These are phyloP conservation scores for Sthenelais limicola DNA, from an alignment of 2,888 invertebrate species.

Conservation along the genomic window DNA sequence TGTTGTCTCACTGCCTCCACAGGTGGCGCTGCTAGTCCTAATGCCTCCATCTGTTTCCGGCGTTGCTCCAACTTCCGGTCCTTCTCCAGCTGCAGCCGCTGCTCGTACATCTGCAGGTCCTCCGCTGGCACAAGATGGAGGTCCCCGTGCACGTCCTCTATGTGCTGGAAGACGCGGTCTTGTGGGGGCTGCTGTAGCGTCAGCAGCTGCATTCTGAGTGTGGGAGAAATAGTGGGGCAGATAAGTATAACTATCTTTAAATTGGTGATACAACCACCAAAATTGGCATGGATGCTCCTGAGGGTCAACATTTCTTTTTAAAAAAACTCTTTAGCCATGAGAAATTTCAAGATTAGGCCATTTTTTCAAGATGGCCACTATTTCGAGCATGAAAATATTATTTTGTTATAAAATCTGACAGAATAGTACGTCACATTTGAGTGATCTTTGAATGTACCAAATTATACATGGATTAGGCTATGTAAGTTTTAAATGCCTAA, in stretches of 20 bases:
- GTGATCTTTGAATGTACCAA: too few species aligned
- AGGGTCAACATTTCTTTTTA: too few species aligned
- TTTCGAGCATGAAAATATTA: too few species aligned
- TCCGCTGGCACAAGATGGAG: conserved; percentile 41
- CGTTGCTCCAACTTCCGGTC: conserved; percentile 23
- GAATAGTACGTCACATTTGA: background rate
- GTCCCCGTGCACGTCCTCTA: conserved; percentile 36
- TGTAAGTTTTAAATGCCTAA: too few species aligned
- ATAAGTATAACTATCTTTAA: background rate
- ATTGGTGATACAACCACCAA: background rate
- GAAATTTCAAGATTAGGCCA: too few species aligned
- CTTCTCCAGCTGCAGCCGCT: background rate
- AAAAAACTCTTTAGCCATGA: too few species aligned
- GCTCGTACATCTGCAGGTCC: conserved; percentile 34
- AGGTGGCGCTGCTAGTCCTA: conserved; percentile 4
- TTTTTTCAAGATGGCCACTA: too few species aligned
- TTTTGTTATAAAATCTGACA: background rate
- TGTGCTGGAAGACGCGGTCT: conserved; percentile 38
- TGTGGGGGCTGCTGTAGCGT: conserved; percentile 9
- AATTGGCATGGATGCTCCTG: too few species aligned
- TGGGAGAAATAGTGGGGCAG: background rate
- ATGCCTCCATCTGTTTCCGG: conserved; percentile 27
- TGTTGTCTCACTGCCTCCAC: conserved; percentile 19
- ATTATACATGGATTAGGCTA: too few species aligned
- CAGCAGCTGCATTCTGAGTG: conserved; percentile 34